phyloP scores from a whole-genome alignment of 2,113 vertebrate genomes.

The Mirounga angustirostris region DNA sequence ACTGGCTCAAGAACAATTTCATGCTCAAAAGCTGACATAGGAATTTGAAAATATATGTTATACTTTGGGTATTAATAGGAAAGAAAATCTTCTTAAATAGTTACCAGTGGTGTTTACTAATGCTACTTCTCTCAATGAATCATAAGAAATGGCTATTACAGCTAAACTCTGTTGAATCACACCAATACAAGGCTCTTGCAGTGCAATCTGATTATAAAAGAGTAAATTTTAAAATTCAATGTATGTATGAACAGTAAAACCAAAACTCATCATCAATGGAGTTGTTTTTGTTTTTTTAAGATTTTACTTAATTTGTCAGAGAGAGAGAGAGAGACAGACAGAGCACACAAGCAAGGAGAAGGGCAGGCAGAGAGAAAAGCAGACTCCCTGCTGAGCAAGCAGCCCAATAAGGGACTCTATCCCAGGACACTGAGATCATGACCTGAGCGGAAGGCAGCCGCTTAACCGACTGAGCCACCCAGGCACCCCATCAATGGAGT shows the following conservation, averaged over 20 bases:
- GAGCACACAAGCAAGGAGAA: too few relatives aligned
- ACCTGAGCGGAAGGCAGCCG: too few relatives aligned
- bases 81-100: slow-evolving; percentile 4
- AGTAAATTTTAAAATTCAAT: slow-evolving; percentile 86
- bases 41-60: not conserved
- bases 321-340: too few relatives aligned
- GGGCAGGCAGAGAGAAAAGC: too few relatives aligned
- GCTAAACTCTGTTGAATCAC: slow-evolving; percentile 84
- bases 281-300: slow-evolving; percentile 35
- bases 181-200: slow-evolving; percentile 80
- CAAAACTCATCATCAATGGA: slow-evolving; percentile 82
- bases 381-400: too few relatives aligned
- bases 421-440: too few relatives aligned
- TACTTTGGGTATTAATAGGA: not conserved
- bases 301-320: too few relatives aligned
- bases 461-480: too few relatives aligned
- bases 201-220: slow-evolving; percentile 84
- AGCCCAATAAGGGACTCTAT: too few relatives aligned
- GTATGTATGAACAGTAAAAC: slow-evolving; percentile 75
- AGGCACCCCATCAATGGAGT: slow-evolving; percentile 63
- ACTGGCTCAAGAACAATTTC: not conserved
- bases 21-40: not conserved
- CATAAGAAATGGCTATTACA: slow-evolving; percentile 85
- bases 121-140: slow-evolving; percentile 81
- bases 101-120: slow-evolving; percentile 76